Percentiles rank a stretch among this genome's conserved stretches.
Conservation (phyloP, 2,888 invertebrate genomes). For the Megalurothrips usitatus region DNA sequence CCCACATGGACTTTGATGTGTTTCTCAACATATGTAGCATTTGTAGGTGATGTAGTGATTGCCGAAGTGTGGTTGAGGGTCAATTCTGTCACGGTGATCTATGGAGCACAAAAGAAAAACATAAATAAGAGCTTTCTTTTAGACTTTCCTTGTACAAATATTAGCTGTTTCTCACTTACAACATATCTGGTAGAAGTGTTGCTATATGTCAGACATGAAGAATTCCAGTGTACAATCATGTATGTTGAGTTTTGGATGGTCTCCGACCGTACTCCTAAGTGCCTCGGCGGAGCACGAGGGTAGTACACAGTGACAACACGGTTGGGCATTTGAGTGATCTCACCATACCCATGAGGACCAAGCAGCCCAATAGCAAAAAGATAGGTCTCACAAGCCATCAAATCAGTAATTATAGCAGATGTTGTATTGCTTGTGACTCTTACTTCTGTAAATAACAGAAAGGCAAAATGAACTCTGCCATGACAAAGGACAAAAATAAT, state of each 20-base stretch:
- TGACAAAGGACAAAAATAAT: slow-evolving; percentile 11
- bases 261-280: slow-evolving; percentile 50
- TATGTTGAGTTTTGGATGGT: slow-evolving; percentile 30
- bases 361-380: slow-evolving; percentile 64
- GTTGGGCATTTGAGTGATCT: slow-evolving; percentile 48
- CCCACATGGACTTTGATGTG: slow-evolving; percentile 48
- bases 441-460: slow-evolving; percentile 45
- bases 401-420: slow-evolving; percentile 54
- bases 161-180: slow-evolving; percentile 49
- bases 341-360: slow-evolving; percentile 62
- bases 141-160: too few relatives aligned
- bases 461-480: slow-evolving; percentile 28
- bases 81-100: slow-evolving; percentile 53
- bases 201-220: slow-evolving; percentile 58
- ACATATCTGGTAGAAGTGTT: slow-evolving; percentile 53
- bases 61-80: slow-evolving; percentile 47
- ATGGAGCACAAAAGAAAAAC: slow-evolving; percentile 38
- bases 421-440: slow-evolving; percentile 52
- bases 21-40: slow-evolving; percentile 41
- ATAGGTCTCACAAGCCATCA: slow-evolving; percentile 71
- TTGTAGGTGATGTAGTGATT: slow-evolving; percentile 52
- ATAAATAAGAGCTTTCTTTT: slow-evolving; percentile 6
- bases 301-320: slow-evolving; percentile 58
- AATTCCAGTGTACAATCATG: slow-evolving; percentile 66
- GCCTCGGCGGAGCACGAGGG: slow-evolving; percentile 62